Evolutionary conservation across 2,888 invertebrate species (phyloP), one percentile per base, ranked within the genome.

Genomic region (Dryomyza anilis): DNA sequence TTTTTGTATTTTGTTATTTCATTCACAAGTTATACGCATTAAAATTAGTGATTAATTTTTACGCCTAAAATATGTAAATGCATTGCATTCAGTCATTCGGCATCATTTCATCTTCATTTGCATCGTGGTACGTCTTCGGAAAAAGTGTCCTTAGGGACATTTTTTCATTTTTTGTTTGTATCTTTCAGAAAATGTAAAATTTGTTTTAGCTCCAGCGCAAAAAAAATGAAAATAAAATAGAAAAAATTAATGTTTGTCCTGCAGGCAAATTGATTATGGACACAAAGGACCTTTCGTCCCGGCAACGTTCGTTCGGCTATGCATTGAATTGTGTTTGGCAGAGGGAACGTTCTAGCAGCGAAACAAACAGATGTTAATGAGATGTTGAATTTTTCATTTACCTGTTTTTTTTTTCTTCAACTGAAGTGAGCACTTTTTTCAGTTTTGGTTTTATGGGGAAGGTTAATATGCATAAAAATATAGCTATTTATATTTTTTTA

Each of bases 11-110:
- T 53, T 53, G 10, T 8, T 8, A 64, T 69, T 46, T 46, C 59
- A 30, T 63, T 65, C 33, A 46, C 29, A 39, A 27, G 55, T 59
- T 50, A 36, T 60, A 27, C 75, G 74, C 77, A 80, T 80, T 79
- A 79, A 80, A 81, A 79, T 80, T 80, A 80, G 80, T 80, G 79
- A 79, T 79, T 79, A 79, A 80, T 80, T 81, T 79, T 79, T 79
- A 79, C 78, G 80, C 76, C 74, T 75, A 69, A 76, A 79, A 79
- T 78, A 79, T 79, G 79, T 71, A 81, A 79, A 80, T 78, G 56
- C 78, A 78, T 77, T 78, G 80, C 76, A 76, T 76, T 76, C 55
- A 50, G 6, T 36, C 55, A 33, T 12, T 21, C 61, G 53, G 61
- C 61, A 19, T 53, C 53, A 53, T 61, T 61, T 61, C 60, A 27